phyloP scores from a whole-genome alignment of 2,113 vertebrate genomes.

The Lathamus discolor region DNA sequence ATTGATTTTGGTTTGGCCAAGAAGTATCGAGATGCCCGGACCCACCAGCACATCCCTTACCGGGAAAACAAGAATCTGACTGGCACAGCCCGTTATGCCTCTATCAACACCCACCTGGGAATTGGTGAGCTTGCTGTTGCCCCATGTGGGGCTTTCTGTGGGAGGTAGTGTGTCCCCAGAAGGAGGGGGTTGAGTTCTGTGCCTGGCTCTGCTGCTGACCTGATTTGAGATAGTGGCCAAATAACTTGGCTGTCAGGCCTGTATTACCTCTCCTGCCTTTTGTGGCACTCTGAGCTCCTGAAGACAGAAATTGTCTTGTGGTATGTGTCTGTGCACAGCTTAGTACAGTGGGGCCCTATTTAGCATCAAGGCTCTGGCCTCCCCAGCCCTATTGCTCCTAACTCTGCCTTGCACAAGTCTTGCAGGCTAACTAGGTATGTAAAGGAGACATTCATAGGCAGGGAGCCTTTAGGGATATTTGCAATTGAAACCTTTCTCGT shows the following conservation, averaged over 20 bases:
- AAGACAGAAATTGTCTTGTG: neutral
- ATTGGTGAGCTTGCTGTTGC: conserved; percentile 81
- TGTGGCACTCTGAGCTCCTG: neutral
- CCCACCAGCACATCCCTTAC: conserved; percentile 98
- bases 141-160: neutral
- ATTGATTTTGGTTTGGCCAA: conserved; percentile 97
- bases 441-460: neutral
- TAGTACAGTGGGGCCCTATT: neutral
- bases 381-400: neutral
- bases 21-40: conserved; percentile 94
- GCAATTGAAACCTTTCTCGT: neutral
- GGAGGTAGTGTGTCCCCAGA: neutral
- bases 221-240: neutral
- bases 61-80: conserved; percentile 99
- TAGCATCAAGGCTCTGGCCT: neutral
- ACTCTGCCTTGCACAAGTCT: neutral
- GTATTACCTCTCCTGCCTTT: neutral
- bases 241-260: neutral
- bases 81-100: conserved; percentile 94
- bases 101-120: conserved; percentile 96
- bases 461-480: neutral
- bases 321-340: neutral
- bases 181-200: neutral
- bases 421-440: neutral
- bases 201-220: neutral